Conservation (phyloP, 2,797 vertebrate genomes). For the Sardinella longiceps region DNA sequence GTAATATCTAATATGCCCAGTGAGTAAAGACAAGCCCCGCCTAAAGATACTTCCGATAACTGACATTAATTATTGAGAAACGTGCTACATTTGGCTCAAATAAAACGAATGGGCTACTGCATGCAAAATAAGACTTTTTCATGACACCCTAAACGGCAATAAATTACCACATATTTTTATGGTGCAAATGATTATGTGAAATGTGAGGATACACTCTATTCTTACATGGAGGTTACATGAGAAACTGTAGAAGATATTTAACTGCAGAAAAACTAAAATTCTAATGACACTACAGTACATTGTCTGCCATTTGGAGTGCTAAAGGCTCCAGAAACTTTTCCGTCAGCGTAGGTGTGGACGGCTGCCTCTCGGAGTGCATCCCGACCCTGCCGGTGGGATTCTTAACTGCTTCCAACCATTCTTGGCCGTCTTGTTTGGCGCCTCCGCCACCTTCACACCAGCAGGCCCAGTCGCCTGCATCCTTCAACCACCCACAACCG, state of each 20-base stretch:
- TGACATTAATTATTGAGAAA: background rate
- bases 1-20: background rate
- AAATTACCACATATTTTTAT: too few species aligned
- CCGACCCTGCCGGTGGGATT: background rate
- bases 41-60: background rate
- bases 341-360: background rate
- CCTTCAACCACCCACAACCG: conserved; percentile 15
- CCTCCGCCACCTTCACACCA: conserved; percentile 20
- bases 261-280: too few species aligned
- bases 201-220: too few species aligned
- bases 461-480: background rate
- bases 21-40: background rate
- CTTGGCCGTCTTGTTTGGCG: background rate
- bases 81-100: background rate
- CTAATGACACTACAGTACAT: too few species aligned
- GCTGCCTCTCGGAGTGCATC: background rate
- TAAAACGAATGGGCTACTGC: background rate
- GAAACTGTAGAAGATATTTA: too few species aligned
- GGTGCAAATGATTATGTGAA: too few species aligned
- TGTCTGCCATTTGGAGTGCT: background rate
- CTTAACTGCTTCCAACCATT: background rate
- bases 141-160: too few species aligned
- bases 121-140: too few species aligned
- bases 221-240: too few species aligned
- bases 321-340: background rate